Evolutionary conservation across 2,888 invertebrate genomes (phyloP), one percentile per base, ranked within the genome.

Genomic region (Lymantria dispar): DNA sequence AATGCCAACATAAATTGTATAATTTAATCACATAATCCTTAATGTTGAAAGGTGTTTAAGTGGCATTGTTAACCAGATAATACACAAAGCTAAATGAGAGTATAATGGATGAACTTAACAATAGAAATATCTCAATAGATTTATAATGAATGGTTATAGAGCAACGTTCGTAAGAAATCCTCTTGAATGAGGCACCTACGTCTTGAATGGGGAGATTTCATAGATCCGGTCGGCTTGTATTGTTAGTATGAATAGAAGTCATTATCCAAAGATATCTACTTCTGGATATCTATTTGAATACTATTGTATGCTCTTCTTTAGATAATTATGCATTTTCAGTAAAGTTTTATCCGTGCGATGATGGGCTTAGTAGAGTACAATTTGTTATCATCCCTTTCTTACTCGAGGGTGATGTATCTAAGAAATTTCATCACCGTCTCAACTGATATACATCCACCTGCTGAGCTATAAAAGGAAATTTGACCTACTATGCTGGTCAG

Each of bases 141-240:
- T 83, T 84, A 83, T 86, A 86, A 86, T 87, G 85, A 87, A 86
- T 85, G 83, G 85, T 78, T 79, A 81, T 84, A 79, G 78, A 79
- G 76, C 75, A 74, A 70, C 66, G 65, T 69, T 70, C 70, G 70
- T 74, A 76, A 82, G 81, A 79, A 80, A 81, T 78, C 78, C 72
- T 60, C 68, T 76, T 80, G 80, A 85, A 84, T 83, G 78, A 82
- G 71, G 80, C 81, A 81, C 81, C 74, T 74, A 81, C 82, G 74
- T 65, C 82, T 76, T 82, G 82, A 84, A 80, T 81, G 72, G 76
- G 55, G 76, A 72, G 70, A 65, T 83, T 81, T 83, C 77, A 76
- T 74, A 72, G 78, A 81, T 75, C 76, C 76, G 78, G 70, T 66
- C 72, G 74, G 74, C 74, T 68, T 74, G 82, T 80, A 84, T 86